Conservation (phyloP, 2,797 vertebrate genomes). For the Microctenopoma stevenorrisi region DNA sequence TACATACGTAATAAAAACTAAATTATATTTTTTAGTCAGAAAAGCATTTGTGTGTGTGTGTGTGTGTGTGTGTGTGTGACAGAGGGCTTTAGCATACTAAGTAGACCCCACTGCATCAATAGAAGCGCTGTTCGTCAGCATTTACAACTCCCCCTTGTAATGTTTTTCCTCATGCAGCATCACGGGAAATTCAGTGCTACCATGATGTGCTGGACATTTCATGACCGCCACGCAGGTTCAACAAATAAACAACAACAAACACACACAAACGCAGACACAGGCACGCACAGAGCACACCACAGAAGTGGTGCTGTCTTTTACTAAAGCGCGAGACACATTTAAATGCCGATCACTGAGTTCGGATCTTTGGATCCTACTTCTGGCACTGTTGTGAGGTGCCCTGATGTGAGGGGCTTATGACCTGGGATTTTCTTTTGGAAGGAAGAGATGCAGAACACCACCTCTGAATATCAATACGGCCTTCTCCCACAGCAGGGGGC, state of each 20-base stretch:
- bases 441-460: slow-evolving; percentile 36
- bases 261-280: neutral
- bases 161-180: slow-evolving; percentile 58
- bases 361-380: slow-evolving; percentile 50
- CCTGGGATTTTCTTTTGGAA: slow-evolving; percentile 55
- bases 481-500: slow-evolving; percentile 20
- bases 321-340: slow-evolving; percentile 34
- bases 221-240: neutral
- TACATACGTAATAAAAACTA: slow-evolving; percentile 43
- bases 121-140: slow-evolving; percentile 79
- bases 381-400: slow-evolving; percentile 25
- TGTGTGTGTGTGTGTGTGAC: slow-evolving; percentile 32
- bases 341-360: slow-evolving; percentile 52
- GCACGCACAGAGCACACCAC: slow-evolving; percentile 9
- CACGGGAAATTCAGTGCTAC: slow-evolving; percentile 42
- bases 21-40: slow-evolving; percentile 47
- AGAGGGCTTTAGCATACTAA: slow-evolving; percentile 67
- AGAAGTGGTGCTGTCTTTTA: neutral
- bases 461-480: slow-evolving; percentile 60
- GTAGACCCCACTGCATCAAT: slow-evolving; percentile 74
- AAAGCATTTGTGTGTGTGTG: slow-evolving; percentile 11
- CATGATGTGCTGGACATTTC: slow-evolving; percentile 38
- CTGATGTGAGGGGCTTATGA: slow-evolving; percentile 58
- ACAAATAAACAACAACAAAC: slow-evolving; percentile 21
- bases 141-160: slow-evolving; percentile 68